Evolutionary conservation across 2,888 invertebrate species (phyloP), one percentile per base, ranked within the genome.

Genomic region (Exephanes ischioxanthus): DNA sequence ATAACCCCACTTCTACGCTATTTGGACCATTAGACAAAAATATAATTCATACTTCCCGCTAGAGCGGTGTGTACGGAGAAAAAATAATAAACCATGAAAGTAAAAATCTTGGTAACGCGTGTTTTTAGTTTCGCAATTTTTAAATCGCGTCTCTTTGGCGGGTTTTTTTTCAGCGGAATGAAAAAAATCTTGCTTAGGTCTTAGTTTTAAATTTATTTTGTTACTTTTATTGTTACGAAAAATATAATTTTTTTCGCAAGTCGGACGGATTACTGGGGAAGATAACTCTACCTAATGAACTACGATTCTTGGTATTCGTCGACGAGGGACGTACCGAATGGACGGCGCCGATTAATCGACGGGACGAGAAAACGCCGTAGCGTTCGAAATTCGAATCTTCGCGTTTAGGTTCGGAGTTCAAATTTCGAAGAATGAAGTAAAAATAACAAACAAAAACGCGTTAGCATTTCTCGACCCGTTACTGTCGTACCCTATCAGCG

Each of bases 301-400:
- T 71, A 66, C 66, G 55, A 80, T 80, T 84, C 80, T 84, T 84
- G 70, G 84, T 80, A 76, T 66, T 75, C 58, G 19, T 76, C 70
- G 58, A 73, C 58, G 33, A 58, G 61, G 19, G 61, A 30, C 61
- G 41, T 41, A 51, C 22, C 51, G 16, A 82, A 75, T 78, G 81
- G 85, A 81, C 81, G 81, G 66, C 66, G 71, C 37, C 79, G 75
- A 48, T 81, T 75, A 9, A 11, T 70, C 33, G 45, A 68, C 45
- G 61, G 55, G 55, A 70, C 55, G 68, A 72, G 26, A 76, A 75
- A 48, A 45, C 30, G 45, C 30, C 3, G 1, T 14, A 26, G 48
- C 48, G 41, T 11, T 61, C 16, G 41, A 73, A 61, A 45, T 22
- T 70, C 67, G 26, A 72, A 71, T 45, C n/a, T n/a, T 67, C 45